These are phyloP conservation scores for Eupithecia insigniata DNA, from an alignment of 2,888 invertebrate species.

Conservation along the genomic window DNA sequence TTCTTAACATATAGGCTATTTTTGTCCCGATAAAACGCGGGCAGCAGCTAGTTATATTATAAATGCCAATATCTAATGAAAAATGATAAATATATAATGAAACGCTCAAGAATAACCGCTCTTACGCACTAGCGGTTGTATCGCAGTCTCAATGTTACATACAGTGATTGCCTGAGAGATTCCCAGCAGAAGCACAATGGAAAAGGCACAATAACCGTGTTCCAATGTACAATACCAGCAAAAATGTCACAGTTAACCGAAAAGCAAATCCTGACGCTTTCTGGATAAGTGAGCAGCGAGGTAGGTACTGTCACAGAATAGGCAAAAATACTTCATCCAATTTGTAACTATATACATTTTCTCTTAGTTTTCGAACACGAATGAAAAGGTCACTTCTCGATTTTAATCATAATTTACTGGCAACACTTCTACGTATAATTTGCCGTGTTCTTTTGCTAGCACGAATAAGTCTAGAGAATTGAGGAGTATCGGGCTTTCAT, in stretches of 20 bases:
- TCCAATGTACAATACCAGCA: conserved; percentile 35
- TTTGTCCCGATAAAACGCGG: too few species aligned
- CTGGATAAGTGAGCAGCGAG: conserved; percentile 42
- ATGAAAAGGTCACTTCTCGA: background rate
- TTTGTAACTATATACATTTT: background rate
- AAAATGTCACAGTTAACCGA: conserved; percentile 43
- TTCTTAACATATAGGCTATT: too few species aligned
- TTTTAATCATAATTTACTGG: background rate
- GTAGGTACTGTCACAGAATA: conserved; percentile 35
- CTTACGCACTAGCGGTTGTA: background rate
- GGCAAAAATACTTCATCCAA: background rate
- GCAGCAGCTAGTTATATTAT: too few species aligned
- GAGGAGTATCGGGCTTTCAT: background rate
- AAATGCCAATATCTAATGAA: too few species aligned
- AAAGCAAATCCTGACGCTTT: conserved; percentile 41
- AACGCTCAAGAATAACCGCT: background rate
- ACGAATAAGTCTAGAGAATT: background rate
- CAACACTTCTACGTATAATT: background rate
- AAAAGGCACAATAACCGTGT: background rate
- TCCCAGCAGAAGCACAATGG: conserved; percentile 13
- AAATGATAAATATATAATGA: background rate
- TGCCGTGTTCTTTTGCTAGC: background rate
- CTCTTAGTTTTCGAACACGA: background rate
- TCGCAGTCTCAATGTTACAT: background rate
- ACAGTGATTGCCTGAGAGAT: conserved; percentile 1